Percentiles rank a stretch among this genome's conserved stretches.
phyloP scores from a whole-genome alignment of 2,113 vertebrate genomes.

The Rhinichthys klamathensis region DNA sequence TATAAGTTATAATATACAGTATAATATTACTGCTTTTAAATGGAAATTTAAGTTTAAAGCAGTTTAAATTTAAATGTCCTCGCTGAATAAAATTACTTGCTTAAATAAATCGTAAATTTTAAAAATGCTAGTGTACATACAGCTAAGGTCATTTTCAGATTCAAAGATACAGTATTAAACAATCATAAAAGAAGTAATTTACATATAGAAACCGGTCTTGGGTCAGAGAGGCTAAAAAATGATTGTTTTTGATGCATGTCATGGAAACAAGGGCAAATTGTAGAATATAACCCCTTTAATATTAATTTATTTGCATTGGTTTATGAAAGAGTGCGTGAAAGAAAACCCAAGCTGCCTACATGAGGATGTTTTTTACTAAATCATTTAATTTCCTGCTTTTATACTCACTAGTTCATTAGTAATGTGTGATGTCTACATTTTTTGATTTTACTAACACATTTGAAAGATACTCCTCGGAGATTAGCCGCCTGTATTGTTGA shows the following conservation, averaged over 20 bases:
- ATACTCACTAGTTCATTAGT: constrained; percentile 79
- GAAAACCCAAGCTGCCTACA: neutral
- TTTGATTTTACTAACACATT: constrained; percentile 68
- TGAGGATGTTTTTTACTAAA: constrained; percentile 24
- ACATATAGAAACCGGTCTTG: neutral
- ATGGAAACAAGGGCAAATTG: neutral
- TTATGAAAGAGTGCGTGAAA: neutral
- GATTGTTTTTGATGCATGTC: neutral
- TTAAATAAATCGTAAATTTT: neutral
- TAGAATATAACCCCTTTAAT: neutral
- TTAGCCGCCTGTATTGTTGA: constrained; percentile 52
- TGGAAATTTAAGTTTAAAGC: too few relatives aligned
- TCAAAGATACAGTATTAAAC: neutral
- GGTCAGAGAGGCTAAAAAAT: neutral
- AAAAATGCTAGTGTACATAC: neutral
- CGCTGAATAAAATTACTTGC: too few relatives aligned
- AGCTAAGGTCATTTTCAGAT: neutral
- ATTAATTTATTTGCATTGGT: neutral
- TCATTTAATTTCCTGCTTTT: constrained; percentile 66
- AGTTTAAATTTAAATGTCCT: too few relatives aligned
- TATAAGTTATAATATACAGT: too few relatives aligned
- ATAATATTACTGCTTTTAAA: too few relatives aligned
- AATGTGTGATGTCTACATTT: constrained; percentile 72
- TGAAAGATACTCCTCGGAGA: constrained; percentile 48
- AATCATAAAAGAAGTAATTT: neutral